Base-by-base conservation (phyloP, 2,888 invertebrate species). In the Heliconius ethilla region DNA sequence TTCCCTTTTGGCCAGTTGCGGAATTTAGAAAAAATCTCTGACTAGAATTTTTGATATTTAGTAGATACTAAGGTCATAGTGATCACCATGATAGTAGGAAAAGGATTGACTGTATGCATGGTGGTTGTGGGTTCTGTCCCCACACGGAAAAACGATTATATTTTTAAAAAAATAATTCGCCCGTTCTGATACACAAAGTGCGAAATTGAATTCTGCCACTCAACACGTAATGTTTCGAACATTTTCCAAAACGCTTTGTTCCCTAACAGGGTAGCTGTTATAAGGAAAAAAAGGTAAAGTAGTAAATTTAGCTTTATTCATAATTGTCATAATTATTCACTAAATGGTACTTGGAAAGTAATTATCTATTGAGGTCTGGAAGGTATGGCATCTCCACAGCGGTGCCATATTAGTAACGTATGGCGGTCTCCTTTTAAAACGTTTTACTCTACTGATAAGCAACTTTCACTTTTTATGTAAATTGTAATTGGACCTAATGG, bases 351-450 rank as follows among this genome's bases (percentile, higher is more conserved):
- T 33, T 72, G n/a, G n/a, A 18, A 75, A 70, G 65, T 78, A 81
- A 81, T 81, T 77, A 79, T 77, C 70, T 63, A 77, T 75, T 79
- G 75, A 77, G 74, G 73, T 45, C 69, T 63, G 70, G 75, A 80
- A 66, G 80, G 81, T 59, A 75, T 70, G 81, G 82, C 80, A 81
- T 82, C 81, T 80, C 78, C 73, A 70, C 70, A 55, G 83, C 84
- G 84, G 84, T 77, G 75, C 84, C 84, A 82, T 83, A 82, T 84
- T 83, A 82, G 84, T 82, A 81, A 78, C 59, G n/a, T 76, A 76
- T 70, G 66, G 69, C 79, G 77, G 82, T 82, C 81, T 80, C 78
- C 82, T 78, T 76, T 81, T 82, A 75, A 80, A 78, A 78, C 77
- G 51, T 29, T 73, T 77, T 51, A 66, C 51, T 66, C 29, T 25